phyloP scores from a whole-genome alignment of 2,113 vertebrate species.

The Chloropsis hardwickii region DNA sequence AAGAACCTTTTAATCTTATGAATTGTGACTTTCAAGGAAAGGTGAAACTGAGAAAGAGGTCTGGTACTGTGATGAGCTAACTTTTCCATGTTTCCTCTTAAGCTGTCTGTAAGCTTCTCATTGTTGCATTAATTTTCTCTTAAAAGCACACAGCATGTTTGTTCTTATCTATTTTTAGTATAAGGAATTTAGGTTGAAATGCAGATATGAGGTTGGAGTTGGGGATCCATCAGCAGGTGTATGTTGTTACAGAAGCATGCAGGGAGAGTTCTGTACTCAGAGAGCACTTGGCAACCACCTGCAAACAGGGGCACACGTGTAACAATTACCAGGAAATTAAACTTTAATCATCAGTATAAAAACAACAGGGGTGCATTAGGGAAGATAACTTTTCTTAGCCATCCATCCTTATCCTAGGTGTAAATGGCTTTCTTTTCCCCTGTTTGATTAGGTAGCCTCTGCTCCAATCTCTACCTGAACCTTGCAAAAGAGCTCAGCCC shows the following conservation, averaged over 20 bases:
- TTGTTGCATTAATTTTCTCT: neutral
- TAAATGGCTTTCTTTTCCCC: neutral
- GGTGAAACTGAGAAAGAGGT: neutral
- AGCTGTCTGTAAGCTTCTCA: neutral
- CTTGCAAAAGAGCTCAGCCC: neutral
- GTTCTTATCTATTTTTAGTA: neutral
- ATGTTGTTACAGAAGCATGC: neutral
- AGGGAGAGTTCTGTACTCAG: neutral
- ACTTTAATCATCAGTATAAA: neutral
- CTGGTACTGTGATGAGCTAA: neutral
- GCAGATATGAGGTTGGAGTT: neutral
- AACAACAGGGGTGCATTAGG: neutral
- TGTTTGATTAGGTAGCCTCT: neutral
- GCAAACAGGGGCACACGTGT: neutral
- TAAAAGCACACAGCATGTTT: neutral
- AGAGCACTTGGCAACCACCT: neutral
- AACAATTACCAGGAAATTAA: neutral
- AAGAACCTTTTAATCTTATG: neutral
- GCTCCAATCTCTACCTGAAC: neutral
- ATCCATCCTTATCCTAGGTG: neutral
- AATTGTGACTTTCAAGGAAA: slow-evolving; percentile 2
- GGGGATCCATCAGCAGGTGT: neutral
- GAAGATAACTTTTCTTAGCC: neutral
- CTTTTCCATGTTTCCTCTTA: neutral
- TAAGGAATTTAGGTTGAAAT: neutral